A percentile compares a stretch with the other conserved stretches of the same genome.
Conservation (phyloP, 2,113 vertebrate genomes). For the Camelus dromedarius region DNA sequence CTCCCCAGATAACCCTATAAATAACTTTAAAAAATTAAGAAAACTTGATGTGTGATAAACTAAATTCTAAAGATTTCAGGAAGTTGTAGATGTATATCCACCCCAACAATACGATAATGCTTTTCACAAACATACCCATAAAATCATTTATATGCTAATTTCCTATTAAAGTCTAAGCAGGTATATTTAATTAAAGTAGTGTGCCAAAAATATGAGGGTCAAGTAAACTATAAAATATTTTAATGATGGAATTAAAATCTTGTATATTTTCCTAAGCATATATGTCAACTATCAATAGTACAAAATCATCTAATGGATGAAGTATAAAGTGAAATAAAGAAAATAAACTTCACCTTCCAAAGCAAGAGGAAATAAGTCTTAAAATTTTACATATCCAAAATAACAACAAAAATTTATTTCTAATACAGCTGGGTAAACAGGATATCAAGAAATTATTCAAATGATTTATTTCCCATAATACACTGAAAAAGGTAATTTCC, state of each 20-base stretch:
- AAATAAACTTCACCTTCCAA: slow-evolving; percentile 55
- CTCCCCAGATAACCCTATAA: background rate
- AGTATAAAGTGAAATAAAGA: slow-evolving; percentile 39
- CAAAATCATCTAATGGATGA: background rate
- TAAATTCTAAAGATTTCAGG: slow-evolving; percentile 32
- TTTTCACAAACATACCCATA: slow-evolving; percentile 37
- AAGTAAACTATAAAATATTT: slow-evolving; percentile 42
- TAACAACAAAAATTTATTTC: slow-evolving; percentile 54
- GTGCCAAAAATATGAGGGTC: background rate
- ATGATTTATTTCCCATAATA: slow-evolving; percentile 47
- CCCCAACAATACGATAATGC: background rate
- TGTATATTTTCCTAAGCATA: slow-evolving; percentile 31
- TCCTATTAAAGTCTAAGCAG: slow-evolving; percentile 15
- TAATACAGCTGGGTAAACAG: background rate
- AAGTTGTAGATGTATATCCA: slow-evolving; percentile 11
- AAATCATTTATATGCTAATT: slow-evolving; percentile 11
- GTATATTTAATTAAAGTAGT: slow-evolving; percentile 32
- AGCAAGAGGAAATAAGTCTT: slow-evolving; percentile 15
- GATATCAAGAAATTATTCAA: slow-evolving; percentile 31
- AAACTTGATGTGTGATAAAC: background rate
- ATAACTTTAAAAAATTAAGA: slow-evolving; percentile 18
- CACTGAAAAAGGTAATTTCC: slow-evolving; percentile 41
- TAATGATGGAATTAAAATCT: background rate
- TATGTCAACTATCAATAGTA: slow-evolving; percentile 17
- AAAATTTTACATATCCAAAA: slow-evolving; percentile 59